Percentiles rank a stretch among this genome's conserved stretches.
Conservation (phyloP, 2,797 vertebrate genomes). For the Hypotaenidia philippensis region DNA sequence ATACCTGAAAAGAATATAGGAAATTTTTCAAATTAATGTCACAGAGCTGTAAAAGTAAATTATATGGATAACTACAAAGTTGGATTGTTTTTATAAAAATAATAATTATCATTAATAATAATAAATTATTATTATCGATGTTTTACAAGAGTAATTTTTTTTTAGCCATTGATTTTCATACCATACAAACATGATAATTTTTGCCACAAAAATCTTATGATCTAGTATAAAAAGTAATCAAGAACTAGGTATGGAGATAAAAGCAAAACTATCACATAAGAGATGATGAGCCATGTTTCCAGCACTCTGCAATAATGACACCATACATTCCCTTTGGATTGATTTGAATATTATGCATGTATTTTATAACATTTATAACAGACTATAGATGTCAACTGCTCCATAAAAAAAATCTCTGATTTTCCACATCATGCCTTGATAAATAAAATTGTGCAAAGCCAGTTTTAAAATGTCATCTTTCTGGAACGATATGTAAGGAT, state of each 20-base stretch:
- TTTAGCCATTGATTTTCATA: background rate
- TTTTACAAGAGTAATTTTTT: background rate
- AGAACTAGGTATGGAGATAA: background rate
- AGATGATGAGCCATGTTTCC: background rate
- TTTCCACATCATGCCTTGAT: background rate
- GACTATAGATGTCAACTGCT: background rate
- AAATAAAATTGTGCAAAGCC: background rate
- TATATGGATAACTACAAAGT: background rate
- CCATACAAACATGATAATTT: background rate
- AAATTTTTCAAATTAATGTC: background rate
- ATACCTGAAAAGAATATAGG: background rate
- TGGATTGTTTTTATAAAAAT: too few species aligned
- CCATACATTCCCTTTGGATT: background rate
- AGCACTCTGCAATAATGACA: background rate
- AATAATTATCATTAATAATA: too few species aligned
- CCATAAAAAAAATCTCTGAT: background rate
- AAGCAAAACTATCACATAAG: background rate
- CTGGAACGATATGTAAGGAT: background rate
- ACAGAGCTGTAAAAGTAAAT: background rate
- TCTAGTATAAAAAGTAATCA: background rate
- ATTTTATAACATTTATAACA: background rate
- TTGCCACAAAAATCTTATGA: background rate
- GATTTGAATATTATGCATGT: background rate
- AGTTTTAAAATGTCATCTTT: background rate
- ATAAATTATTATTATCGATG: background rate